Base-by-base conservation (phyloP, 2,888 invertebrate genomes). In the Hyposoter dolosus region DNA sequence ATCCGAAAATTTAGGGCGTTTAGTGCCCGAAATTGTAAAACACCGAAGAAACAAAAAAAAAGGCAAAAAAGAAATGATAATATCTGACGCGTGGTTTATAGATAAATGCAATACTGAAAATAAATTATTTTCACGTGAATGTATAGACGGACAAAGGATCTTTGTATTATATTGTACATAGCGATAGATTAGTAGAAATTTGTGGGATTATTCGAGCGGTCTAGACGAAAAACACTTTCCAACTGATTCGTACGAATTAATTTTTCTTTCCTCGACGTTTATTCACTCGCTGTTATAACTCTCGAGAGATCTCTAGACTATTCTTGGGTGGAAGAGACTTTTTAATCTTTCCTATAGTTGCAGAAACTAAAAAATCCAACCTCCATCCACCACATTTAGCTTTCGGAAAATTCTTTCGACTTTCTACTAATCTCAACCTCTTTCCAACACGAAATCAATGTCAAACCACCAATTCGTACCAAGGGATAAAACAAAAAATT, bases 141-240 rank as follows among this genome's bases (percentile, higher is more conserved):
- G 87, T 89, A 87, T 87, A 88, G 89, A 88, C 90, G 91, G 88
- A 88, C 88, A 86, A 91, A 68, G 90, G 89, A 92, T 92, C 87
- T 91, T 91, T 93, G 93, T 94, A 94, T 91, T 92, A 93, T 93
- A 94, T 93, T 93, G 92, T 93, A 93, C 87, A 94, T 94, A 93
- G 91, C 87, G 88, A 89, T 92, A 92, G 93, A 90, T 89, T 91
- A 87, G 88, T 89, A 88, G 88, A 84, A 88, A 65, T 87, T 86
- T 78, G 83, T 87, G 77, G 85, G 84, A 79, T 86, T 84, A 76
- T 80, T 69, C 69, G 77, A 80, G 72, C 85, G 75, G 15, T 77
- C 50, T 43, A 68, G 53, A 68, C 19, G 19, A 40, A 60, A 69
- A 60, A 60, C 5, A 60, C 28, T 66, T 68, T 56, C 15, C 50